Evolutionary conservation across 2,797 vertebrate species (phyloP).

Genomic region (Meriones psammophilus): DNA sequence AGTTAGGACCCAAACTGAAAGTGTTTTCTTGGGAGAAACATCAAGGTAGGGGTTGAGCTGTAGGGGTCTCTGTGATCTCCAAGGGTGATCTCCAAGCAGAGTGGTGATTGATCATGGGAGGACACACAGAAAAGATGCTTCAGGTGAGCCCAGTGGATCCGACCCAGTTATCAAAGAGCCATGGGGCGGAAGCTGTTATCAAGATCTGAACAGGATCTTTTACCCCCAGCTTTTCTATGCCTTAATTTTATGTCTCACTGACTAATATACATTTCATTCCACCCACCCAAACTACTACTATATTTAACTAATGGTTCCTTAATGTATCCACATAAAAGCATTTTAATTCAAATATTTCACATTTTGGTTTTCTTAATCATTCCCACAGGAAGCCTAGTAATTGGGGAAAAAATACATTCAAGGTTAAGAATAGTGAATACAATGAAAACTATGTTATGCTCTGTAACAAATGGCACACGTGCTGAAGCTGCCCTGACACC

Average conservation of each 20-base stretch:
- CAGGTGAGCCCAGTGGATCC: neutral
- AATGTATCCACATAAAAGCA: constrained; percentile 2
- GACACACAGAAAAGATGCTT: neutral
- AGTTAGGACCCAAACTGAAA: neutral
- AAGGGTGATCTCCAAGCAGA: neutral
- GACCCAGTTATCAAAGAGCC: neutral
- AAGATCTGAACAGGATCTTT: neutral
- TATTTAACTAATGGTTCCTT: constrained; percentile 41
- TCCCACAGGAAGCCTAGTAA: neutral
- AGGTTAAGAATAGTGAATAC: neutral
- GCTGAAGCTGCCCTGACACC: neutral
- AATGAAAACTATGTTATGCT: neutral
- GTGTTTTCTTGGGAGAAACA: constrained; percentile 19
- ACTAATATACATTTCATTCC: neutral
- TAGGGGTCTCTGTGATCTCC: neutral
- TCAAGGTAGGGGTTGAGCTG: neutral
- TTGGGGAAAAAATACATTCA: constrained; percentile 12
- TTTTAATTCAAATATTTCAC: constrained; percentile 67
- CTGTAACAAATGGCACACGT: neutral
- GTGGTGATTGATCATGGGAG: neutral
- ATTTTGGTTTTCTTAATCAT: constrained; percentile 1
- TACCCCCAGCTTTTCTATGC: neutral
- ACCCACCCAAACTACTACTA: constrained; percentile 7
- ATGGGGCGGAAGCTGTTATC: neutral
- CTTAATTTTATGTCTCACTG: constrained; percentile 56